Percentiles rank a stretch among this genome's conserved stretches.
These are phyloP conservation scores for Siniperca obscura DNA, from an alignment of 2,797 vertebrate genomes.

Conservation along the genomic window DNA sequence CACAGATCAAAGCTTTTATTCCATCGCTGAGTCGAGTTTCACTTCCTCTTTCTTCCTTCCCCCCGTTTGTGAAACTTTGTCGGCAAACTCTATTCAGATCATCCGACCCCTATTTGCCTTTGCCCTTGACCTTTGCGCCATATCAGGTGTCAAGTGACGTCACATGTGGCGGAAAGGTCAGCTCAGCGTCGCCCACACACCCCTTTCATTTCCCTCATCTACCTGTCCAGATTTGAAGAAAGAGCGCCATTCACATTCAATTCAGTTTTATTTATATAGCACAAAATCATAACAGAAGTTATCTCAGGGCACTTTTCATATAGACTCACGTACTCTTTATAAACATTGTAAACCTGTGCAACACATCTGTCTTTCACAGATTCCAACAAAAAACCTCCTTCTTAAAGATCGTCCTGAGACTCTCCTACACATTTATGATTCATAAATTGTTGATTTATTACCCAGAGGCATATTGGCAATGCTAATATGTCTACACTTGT, in stretches of 20 bases:
- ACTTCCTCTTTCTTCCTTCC: constrained; percentile 48
- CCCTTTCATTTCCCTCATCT: constrained; percentile 3
- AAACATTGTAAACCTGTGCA: not conserved
- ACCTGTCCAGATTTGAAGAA: constrained; percentile 46
- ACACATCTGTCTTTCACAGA: constrained; percentile 33
- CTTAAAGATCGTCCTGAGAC: constrained; percentile 11
- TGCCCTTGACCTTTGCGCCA: constrained; percentile 61
- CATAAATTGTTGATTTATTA: constrained; percentile 60
- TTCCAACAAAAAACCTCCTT: constrained; percentile 5
- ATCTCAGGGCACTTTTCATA: too few species aligned
- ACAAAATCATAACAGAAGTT: too few species aligned
- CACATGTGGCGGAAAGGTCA: constrained; percentile 53
- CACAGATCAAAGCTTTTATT: constrained; percentile 50
- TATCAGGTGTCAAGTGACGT: constrained; percentile 62
- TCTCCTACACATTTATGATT: constrained; percentile 43
- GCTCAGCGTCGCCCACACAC: constrained; percentile 8
- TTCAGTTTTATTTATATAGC: too few species aligned
- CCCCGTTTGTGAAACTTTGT: constrained; percentile 41
- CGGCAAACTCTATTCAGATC: constrained; percentile 35
- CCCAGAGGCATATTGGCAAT: constrained; percentile 39
- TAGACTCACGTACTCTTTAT: too few species aligned
- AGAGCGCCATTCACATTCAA: constrained; percentile 50
- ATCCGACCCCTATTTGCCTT: constrained; percentile 40
- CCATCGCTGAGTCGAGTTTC: constrained; percentile 44
- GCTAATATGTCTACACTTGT: constrained; percentile 41